These are phyloP conservation scores for Poecilia gillii DNA, from an alignment of 2,797 vertebrate genomes.

Conservation along the genomic window DNA sequence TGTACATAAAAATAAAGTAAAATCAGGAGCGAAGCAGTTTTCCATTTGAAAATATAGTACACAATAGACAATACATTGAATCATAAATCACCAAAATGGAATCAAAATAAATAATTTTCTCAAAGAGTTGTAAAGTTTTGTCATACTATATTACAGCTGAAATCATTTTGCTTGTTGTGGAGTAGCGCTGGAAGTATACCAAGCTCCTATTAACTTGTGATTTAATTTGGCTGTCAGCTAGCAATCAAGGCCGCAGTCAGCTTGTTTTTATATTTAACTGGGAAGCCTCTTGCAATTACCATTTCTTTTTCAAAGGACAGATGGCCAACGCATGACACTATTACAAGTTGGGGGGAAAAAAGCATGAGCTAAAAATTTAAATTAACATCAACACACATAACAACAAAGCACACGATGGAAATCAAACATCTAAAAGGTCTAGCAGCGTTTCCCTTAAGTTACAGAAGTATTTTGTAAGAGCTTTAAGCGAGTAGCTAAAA, in stretches of 20 bases:
- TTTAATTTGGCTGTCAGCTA: constrained; percentile 4
- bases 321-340: background rate
- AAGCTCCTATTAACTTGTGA: background rate
- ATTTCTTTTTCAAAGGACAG: background rate
- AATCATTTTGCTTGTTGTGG: background rate
- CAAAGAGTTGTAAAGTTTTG: background rate
- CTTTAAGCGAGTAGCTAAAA: background rate
- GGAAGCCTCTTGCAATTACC: background rate
- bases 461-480: background rate
- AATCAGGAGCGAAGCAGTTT: background rate
- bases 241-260: background rate
- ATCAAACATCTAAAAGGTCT: background rate
- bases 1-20: background rate
- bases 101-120: background rate
- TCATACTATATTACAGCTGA: background rate
- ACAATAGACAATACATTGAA: background rate
- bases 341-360: background rate
- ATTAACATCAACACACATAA: background rate
- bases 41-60: background rate
- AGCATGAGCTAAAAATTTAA: background rate
- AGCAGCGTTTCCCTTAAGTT: background rate
- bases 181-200: background rate
- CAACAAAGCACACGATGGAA: background rate
- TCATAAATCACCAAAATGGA: constrained; percentile 1
- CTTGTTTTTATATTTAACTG: background rate